These are phyloP conservation scores for Campoletis raptor DNA, from an alignment of 2,888 invertebrate genomes.

Conservation along the genomic window DNA sequence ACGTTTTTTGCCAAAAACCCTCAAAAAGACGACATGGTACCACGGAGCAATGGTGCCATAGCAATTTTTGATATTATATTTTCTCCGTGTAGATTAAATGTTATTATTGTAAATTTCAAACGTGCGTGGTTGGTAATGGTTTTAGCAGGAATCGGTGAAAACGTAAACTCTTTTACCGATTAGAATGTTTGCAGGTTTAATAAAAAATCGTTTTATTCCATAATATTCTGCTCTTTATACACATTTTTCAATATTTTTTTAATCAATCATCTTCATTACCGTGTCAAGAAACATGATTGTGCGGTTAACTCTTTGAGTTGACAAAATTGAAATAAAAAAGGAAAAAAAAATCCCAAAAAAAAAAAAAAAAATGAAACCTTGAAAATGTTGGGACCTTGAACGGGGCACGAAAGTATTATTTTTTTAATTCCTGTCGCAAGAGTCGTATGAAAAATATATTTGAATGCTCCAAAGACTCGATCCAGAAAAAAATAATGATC, in stretches of 20 bases:
- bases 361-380: neutral
- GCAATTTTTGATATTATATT: too few relatives aligned
- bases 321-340: too few relatives aligned
- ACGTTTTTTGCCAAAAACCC: too few relatives aligned
- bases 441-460: neutral
- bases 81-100: neutral
- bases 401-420: neutral
- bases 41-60: too few relatives aligned
- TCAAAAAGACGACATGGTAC: too few relatives aligned
- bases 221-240: neutral
- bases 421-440: neutral
- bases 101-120: neutral
- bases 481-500: neutral
- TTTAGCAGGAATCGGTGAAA: neutral
- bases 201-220: neutral
- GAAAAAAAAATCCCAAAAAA: too few relatives aligned
- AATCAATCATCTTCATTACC: too few relatives aligned
- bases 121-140: neutral
- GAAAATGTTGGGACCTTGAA: neutral
- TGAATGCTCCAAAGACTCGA: neutral
- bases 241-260: neutral
- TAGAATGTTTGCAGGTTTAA: neutral
- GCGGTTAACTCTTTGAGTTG: too few relatives aligned
- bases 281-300: neutral
- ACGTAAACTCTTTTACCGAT: slow-evolving; percentile 20